A percentile compares a stretch with the other conserved stretches of the same genome.
phyloP scores from a whole-genome alignment of 2,113 vertebrate genomes.

The Anser brachyrhynchus region DNA sequence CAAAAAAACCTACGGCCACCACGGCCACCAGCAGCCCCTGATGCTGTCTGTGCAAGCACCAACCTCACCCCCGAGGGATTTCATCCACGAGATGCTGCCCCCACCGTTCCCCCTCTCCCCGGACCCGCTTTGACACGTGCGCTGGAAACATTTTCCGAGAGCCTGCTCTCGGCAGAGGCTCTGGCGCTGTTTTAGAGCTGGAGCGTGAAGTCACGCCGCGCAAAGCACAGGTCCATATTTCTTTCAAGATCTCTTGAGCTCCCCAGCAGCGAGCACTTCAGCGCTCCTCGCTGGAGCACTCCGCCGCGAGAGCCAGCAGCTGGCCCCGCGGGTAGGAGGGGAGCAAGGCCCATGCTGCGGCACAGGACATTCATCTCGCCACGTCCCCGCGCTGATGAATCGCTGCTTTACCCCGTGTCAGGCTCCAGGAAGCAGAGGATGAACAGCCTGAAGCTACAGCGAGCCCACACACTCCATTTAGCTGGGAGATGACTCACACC shows the following conservation, averaged over 20 bases:
- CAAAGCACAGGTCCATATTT: rapidly evolving
- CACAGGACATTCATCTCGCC: not conserved
- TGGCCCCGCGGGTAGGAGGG: not conserved
- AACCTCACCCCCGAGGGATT: not conserved
- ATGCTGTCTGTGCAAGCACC: too few relatives aligned
- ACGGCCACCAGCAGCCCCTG: rapidly evolving
- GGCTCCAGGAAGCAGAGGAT: constrained; percentile 35
- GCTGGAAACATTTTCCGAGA: not conserved
- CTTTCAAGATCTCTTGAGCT: not conserved
- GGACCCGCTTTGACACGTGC: rapidly evolving
- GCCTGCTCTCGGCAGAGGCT: not conserved
- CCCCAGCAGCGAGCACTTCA: not conserved
- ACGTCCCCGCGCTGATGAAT: not conserved
- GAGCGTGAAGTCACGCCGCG: not conserved
- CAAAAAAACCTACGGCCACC: not conserved
- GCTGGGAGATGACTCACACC: constrained; percentile 39
- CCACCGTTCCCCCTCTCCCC: not conserved
- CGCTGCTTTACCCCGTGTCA: not conserved
- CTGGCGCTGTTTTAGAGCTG: not conserved
- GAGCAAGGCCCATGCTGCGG: not conserved
- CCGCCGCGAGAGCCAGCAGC: not conserved
- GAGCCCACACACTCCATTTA: constrained; percentile 46
- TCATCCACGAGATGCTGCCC: not conserved
- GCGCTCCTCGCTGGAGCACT: rapidly evolving
- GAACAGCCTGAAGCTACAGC: constrained; percentile 1